phyloP scores from a whole-genome alignment of 2,113 vertebrate genomes.

The Scortum barcoo region DNA sequence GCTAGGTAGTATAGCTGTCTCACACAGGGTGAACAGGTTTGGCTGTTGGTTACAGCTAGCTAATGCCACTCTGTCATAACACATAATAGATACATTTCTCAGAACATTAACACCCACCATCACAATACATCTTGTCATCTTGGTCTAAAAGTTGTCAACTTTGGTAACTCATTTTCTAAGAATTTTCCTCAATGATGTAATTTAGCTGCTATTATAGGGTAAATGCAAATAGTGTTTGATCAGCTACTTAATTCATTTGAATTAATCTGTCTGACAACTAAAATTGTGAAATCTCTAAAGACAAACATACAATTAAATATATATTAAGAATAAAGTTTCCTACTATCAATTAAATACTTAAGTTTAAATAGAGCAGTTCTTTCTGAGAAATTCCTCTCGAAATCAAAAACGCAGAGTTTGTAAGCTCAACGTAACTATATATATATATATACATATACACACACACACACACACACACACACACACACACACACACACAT shows the following conservation, averaged over 20 bases:
- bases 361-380: neutral
- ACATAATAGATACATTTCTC: neutral
- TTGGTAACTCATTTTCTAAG: neutral
- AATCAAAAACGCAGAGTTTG: neutral
- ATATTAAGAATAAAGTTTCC: neutral
- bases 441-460: too few species aligned
- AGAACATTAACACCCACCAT: neutral
- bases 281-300: neutral
- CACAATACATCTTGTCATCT: too few species aligned
- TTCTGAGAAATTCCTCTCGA: neutral
- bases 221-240: too few species aligned
- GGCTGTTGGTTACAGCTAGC: neutral
- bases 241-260: too few species aligned
- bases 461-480: too few species aligned
- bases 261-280: neutral
- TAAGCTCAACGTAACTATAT: neutral
- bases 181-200: too few species aligned
- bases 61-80: too few species aligned
- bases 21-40: neutral
- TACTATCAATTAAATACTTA: neutral
- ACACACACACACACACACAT: too few species aligned
- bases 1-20: neutral
- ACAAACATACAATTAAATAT: neutral
- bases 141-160: neutral
- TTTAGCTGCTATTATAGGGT: too few species aligned